Base-by-base conservation (phyloP, 1,140 invertebrate species). In the Planococcus citri region DNA sequence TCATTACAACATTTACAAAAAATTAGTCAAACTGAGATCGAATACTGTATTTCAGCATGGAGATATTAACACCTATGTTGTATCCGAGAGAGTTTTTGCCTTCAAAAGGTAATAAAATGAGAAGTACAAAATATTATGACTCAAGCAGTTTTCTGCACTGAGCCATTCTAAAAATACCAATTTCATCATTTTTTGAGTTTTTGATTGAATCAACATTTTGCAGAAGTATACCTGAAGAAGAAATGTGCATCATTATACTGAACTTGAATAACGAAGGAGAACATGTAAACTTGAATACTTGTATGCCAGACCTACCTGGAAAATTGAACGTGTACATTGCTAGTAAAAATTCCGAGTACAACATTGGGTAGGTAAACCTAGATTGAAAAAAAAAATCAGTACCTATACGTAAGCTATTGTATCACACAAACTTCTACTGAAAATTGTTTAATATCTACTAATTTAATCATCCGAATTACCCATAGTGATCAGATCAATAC, bases 101-200 rank as follows among this genome's bases (percentile, higher is more conserved):
- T 27, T 72, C 21, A 33, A 60, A 60, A n/a, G 71, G 68, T 72
- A 38, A 71, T 37, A n/a, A n/a, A n/a, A n/a, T n/a, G n/a, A n/a
- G n/a, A n/a, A n/a, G n/a, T n/a, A n/a, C n/a, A n/a, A n/a, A n/a
- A n/a, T n/a, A n/a, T n/a, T 12, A 33, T 33, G 3, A 33, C 29
- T 33, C 12, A 33, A 3, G 12, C 29, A 33, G 12, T 33, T 33
- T 33, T 33, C n/a, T n/a, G n/a, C n/a, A n/a, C n/a, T n/a, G n/a
- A n/a, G n/a, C n/a, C n/a, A n/a, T n/a, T n/a, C n/a, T n/a, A n/a
- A n/a, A n/a, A n/a, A n/a, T n/a, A n/a, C n/a, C n/a, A n/a, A n/a
- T n/a, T n/a, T n/a, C n/a, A n/a, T n/a, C n/a, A n/a, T n/a, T n/a
- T 41, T 41, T 41, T 41, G 9, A 10, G 37, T 41, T 41, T 41